Conservation (phyloP, 2,113 vertebrate species). For the Hydropotes inermis region DNA sequence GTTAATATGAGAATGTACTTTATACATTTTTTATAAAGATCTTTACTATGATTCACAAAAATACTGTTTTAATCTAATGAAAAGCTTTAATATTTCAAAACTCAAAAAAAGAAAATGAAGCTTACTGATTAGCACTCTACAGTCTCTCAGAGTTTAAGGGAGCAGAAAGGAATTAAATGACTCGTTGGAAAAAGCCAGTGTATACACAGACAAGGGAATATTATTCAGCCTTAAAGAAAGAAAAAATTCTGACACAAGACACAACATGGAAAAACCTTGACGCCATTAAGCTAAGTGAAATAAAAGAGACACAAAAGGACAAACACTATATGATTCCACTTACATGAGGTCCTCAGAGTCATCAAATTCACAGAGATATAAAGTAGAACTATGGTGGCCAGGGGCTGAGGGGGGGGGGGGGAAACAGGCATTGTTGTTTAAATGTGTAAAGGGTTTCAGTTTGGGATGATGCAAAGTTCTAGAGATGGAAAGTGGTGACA, state of each 20-base stretch:
- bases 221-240: not conserved
- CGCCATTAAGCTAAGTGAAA: not conserved
- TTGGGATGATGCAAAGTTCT: not conserved
- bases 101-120: not conserved
- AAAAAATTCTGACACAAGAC: not conserved
- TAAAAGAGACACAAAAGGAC: not conserved
- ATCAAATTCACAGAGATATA: not conserved
- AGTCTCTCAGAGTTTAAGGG: not conserved
- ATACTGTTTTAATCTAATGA: not conserved
- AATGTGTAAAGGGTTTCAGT: not conserved
- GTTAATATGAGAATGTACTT: not conserved
- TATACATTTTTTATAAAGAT: not conserved
- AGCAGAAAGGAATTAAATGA: not conserved
- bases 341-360: not conserved
- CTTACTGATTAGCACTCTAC: not conserved
- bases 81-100: not conserved
- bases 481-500: not conserved
- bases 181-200: not conserved
- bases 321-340: not conserved
- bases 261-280: not conserved
- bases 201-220: not conserved
- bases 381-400: not conserved
- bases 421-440: not conserved
- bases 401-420: not conserved
- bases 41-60: not conserved